A percentile compares a stretch with the other conserved stretches of the same genome.
Evolutionary conservation across 2,888 invertebrate genomes (phyloP).

Genomic region (Stenurella melanura): DNA sequence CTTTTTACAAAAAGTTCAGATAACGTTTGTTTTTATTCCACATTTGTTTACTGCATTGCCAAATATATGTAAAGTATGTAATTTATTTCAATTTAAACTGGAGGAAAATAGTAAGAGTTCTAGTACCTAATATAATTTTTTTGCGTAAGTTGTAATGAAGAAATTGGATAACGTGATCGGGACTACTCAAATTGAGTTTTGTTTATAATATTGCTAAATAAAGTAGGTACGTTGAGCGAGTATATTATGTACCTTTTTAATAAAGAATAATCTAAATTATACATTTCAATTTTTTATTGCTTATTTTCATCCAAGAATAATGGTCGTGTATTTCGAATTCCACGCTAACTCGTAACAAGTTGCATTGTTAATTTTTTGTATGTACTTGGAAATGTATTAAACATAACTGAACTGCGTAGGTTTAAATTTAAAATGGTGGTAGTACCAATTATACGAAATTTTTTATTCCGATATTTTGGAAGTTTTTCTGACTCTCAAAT

Average conservation of each 20-base stretch:
- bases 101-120: background rate
- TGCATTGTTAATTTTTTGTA: background rate
- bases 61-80: background rate
- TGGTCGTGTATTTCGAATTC: background rate
- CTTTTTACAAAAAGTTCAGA: slow-evolving; percentile 5
- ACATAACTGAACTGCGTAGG: too few species aligned
- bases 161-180: background rate
- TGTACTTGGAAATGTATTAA: background rate
- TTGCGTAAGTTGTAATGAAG: background rate
- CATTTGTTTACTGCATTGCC: slow-evolving; percentile 1
- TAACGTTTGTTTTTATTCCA: slow-evolving; percentile 6
- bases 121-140: background rate
- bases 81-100: background rate
- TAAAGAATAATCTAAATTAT: background rate
- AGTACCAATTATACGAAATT: too few species aligned
- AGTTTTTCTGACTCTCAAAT: too few species aligned
- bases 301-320: background rate
- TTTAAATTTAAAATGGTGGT: too few species aligned
- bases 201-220: background rate
- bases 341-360: background rate
- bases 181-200: background rate
- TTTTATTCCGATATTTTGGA: too few species aligned
- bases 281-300: background rate
- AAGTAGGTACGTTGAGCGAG: too few species aligned
- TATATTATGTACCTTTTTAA: background rate